Evolutionary conservation across 1,140 invertebrate genomes (phyloP).

Genomic region (Ectropis grisescens): DNA sequence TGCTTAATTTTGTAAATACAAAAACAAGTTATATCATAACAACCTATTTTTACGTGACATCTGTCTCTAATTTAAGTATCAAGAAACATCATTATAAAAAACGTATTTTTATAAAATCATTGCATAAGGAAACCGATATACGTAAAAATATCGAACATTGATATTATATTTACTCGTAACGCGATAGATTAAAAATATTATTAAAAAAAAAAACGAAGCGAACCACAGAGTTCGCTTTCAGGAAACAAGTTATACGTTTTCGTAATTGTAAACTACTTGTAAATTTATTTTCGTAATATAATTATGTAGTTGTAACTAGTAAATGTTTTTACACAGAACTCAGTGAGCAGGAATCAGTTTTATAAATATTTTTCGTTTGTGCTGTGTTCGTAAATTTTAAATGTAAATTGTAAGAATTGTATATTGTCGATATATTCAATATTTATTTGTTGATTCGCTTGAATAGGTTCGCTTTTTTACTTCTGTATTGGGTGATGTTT

Average conservation of each 20-base stretch:
- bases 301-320: slow-evolving; percentile 54
- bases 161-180: slow-evolving; percentile 63
- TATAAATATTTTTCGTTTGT: slow-evolving; percentile 56
- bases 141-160: slow-evolving; percentile 63
- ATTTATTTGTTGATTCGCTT: slow-evolving; percentile 68
- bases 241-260: slow-evolving; percentile 58
- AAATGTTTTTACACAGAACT: slow-evolving; percentile 51
- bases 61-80: no score
- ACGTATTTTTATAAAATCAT: slow-evolving; percentile 69
- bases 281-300: slow-evolving; percentile 42
- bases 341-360: slow-evolving; percentile 51
- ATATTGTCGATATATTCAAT: slow-evolving; percentile 66
- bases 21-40: no score
- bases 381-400: slow-evolving; percentile 65
- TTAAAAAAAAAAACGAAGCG: slow-evolving; percentile 28
- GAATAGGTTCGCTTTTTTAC: slow-evolving; percentile 48
- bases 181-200: slow-evolving; percentile 50
- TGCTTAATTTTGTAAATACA: no score
- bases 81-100: slow-evolving; percentile 37
- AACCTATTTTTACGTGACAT: no score
- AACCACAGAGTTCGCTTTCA: slow-evolving; percentile 32
- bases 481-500: slow-evolving; percentile 30
- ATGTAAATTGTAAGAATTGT: slow-evolving; percentile 68
- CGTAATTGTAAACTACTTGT: slow-evolving; percentile 55
- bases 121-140: slow-evolving; percentile 67